Evolutionary conservation across 2,888 invertebrate species (phyloP).

Genomic region (Andrena praecox): DNA sequence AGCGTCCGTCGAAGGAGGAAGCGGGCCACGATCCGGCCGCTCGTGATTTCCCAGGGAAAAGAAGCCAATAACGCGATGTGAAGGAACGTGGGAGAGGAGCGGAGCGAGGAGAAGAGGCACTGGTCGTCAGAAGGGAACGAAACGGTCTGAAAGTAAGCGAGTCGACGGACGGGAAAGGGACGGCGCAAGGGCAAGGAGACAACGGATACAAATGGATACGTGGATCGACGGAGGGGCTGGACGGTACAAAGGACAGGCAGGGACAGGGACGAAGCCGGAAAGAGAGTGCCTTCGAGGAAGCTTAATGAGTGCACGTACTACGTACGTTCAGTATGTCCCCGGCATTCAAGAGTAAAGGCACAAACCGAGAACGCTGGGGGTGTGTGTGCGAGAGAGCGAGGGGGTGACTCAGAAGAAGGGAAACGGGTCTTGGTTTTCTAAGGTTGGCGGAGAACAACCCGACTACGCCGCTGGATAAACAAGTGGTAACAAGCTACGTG

Average conservation of each 20-base stretch:
- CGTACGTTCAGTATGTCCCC: conserved; percentile 77
- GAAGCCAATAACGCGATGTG: conserved; percentile 16
- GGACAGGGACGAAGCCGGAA: conserved; percentile 27
- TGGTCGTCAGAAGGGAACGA: conserved; percentile 3
- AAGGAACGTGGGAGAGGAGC: conserved; percentile 2
- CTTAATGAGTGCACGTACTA: conserved; percentile 76
- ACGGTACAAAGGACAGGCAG: conserved; percentile 10
- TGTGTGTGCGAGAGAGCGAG: not conserved
- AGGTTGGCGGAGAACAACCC: conserved; percentile 71
- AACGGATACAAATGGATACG: conserved; percentile 44
- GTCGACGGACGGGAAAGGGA: conserved; percentile 9
- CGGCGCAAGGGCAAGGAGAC: conserved; percentile 13
- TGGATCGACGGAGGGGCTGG: conserved; percentile 12
- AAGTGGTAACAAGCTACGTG: conserved; percentile 82
- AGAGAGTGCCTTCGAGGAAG: conserved; percentile 50
- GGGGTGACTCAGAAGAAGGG: not conserved
- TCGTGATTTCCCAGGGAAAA: conserved; percentile 35
- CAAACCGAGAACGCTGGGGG: conserved; percentile 26
- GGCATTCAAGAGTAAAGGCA: conserved; percentile 72
- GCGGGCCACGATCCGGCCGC: conserved; percentile 13
- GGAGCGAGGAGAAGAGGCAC: not conserved
- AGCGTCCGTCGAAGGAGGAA: not conserved
- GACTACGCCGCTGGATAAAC: conserved; percentile 77
- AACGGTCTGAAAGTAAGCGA: not conserved
- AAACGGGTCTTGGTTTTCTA: conserved; percentile 66